These are phyloP conservation scores for Tigriopus japonicus DNA, from an alignment of 1,140 invertebrate species.

Conservation along the genomic window DNA sequence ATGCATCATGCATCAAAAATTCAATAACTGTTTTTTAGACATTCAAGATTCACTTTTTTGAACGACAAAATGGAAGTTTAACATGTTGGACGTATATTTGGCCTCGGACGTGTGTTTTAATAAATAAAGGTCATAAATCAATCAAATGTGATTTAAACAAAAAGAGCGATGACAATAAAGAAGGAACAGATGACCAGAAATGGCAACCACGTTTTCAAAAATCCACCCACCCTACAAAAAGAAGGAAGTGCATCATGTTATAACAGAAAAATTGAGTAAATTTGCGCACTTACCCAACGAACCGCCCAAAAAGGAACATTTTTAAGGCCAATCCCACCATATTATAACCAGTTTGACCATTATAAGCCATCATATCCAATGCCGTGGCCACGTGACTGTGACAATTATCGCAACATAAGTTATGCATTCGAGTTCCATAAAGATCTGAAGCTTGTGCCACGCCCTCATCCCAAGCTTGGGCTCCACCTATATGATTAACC, in stretches of 20 bases:
- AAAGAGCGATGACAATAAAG: no score
- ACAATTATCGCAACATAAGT: constrained; percentile 92
- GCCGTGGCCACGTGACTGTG: constrained; percentile 92
- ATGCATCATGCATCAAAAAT: no score
- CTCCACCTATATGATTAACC: constrained; percentile 46
- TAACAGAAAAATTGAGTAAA: background rate
- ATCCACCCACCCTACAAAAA: background rate
- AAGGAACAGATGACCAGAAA: no score
- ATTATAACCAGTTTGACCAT: constrained; percentile 59
- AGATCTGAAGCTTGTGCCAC: constrained; percentile 77
- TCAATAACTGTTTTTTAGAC: no score
- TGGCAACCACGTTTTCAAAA: constrained; percentile 1
- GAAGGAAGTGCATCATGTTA: background rate
- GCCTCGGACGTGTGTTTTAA: no score
- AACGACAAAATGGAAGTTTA: no score
- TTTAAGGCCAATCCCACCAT: constrained; percentile 73
- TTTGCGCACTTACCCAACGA: constrained; percentile 44
- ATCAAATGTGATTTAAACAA: no score
- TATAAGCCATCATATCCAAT: constrained; percentile 78
- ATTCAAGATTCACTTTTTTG: no score
- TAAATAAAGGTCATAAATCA: no score
- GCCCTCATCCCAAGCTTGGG: constrained; percentile 61
- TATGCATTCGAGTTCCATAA: constrained; percentile 74
- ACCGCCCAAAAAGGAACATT: constrained; percentile 58
- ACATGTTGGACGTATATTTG: no score